A percentile compares a stretch with the other conserved stretches of the same genome.
Evolutionary conservation across 2,888 invertebrate genomes (phyloP).

Genomic region (Crematogaster levior): DNA sequence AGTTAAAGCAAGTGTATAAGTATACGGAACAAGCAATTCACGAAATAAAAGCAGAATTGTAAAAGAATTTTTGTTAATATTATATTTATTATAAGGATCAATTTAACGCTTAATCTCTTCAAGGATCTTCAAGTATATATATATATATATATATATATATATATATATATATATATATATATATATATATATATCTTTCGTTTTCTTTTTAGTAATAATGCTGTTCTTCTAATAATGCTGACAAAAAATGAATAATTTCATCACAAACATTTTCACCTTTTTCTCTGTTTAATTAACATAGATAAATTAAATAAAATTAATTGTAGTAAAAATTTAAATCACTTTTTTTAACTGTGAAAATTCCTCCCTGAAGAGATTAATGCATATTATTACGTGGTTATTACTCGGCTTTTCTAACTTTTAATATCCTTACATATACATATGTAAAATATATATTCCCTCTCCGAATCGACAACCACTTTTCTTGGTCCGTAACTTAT

Average conservation of each 20-base stretch:
- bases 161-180: too few species aligned
- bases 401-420: conserved; percentile 4
- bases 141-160: too few species aligned
- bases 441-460: too few species aligned
- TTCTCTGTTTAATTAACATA: not conserved
- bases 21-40: not conserved
- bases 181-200: not conserved
- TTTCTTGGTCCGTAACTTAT: conserved; percentile 66
- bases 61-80: too few species aligned
- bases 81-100: not conserved
- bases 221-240: not conserved
- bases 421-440: conserved; percentile 23
- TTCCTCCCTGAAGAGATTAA: not conserved
- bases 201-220: not conserved
- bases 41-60: not conserved
- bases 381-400: not conserved
- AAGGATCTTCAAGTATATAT: too few species aligned
- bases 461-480: conserved; percentile 13
- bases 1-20: not conserved
- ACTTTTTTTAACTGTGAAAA: not conserved
- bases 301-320: not conserved
- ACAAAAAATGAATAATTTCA: not conserved
- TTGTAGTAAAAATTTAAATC: conserved; percentile 1
- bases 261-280: not conserved
- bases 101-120: not conserved